A percentile compares a stretch with the other conserved stretches of the same genome.
Evolutionary conservation across 2,888 invertebrate genomes (phyloP).

Genomic region (Carterocephalus palaemon): DNA sequence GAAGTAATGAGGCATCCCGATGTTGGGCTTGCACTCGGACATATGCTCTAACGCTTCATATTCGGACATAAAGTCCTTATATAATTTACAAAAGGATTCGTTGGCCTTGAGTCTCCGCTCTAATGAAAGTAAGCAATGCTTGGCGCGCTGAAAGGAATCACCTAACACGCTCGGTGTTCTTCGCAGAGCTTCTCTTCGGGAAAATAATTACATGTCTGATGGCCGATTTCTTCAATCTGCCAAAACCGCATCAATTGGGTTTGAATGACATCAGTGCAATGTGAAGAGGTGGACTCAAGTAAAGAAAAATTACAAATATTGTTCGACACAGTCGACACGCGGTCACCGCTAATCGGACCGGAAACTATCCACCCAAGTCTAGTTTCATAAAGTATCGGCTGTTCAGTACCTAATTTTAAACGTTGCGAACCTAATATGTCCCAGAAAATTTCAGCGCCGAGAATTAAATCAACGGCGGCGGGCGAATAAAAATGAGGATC

Average conservation of each 20-base stretch:
- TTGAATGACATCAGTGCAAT: conserved; percentile 3
- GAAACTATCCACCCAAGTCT: conserved; percentile 32
- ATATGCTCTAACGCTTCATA: conserved; percentile 32
- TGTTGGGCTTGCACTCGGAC: no score
- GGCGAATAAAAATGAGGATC: conserved; percentile 34
- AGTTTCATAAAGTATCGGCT: conserved; percentile 28
- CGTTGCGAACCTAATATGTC: conserved; percentile 28
- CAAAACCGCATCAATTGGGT: conserved; percentile 15
- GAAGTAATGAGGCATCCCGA: conserved; percentile 9
- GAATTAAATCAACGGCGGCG: conserved; percentile 29
- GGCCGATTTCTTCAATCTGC: conserved; percentile 17
- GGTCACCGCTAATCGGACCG: conserved; percentile 21
- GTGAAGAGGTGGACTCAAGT: neutral
- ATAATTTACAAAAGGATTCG: conserved; percentile 20
- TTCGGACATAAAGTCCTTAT: conserved; percentile 33
- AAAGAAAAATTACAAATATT: neutral
- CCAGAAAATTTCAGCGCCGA: conserved; percentile 35
- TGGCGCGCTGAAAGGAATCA: conserved; percentile 24
- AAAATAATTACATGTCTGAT: conserved; percentile 1
- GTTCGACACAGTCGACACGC: neutral
- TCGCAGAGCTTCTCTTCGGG: conserved; percentile 22
- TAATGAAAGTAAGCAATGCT: conserved; percentile 14
- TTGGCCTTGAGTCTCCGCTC: conserved; percentile 16
- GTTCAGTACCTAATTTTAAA: conserved; percentile 25
- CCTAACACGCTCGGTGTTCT: conserved; percentile 23